Evolutionary conservation across 2,113 vertebrate genomes (phyloP).

Genomic region (Todiramphus saurophagus): DNA sequence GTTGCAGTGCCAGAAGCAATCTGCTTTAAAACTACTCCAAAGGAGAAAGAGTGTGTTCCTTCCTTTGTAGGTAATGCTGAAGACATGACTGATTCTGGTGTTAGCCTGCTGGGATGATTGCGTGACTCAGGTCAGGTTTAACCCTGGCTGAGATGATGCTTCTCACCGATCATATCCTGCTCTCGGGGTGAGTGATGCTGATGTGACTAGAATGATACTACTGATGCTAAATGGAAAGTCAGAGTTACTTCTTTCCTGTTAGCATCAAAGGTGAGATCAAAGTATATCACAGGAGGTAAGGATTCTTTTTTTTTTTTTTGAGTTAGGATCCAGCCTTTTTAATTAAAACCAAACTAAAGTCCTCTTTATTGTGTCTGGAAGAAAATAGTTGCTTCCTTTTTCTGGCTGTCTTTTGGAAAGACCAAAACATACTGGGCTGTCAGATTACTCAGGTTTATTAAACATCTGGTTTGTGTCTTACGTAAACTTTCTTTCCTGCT

Average conservation of each 20-base stretch:
- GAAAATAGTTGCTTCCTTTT: slow-evolving; percentile 31
- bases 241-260: not conserved
- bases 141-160: not conserved
- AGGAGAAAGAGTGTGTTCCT: not conserved
- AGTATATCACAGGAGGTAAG: not conserved
- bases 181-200: not conserved
- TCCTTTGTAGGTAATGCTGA: not conserved
- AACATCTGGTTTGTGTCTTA: slow-evolving; percentile 47
- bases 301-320: not conserved
- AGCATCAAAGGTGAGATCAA: slow-evolving; percentile 16
- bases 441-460: slow-evolving; percentile 37
- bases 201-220: not conserved
- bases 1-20: not conserved
- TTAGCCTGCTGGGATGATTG: not conserved
- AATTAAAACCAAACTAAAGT: slow-evolving; percentile 45
- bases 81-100: not conserved
- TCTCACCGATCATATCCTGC: not conserved
- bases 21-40: not conserved
- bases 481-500: slow-evolving; percentile 14
- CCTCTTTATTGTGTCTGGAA: slow-evolving; percentile 29
- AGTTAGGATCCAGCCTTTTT: not conserved
- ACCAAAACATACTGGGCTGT: slow-evolving; percentile 2
- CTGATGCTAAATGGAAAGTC: not conserved
- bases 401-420: not conserved
- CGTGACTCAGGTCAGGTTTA: not conserved